phyloP scores from a whole-genome alignment of 2,888 invertebrate genomes.

The Microctonus hyperodae region DNA sequence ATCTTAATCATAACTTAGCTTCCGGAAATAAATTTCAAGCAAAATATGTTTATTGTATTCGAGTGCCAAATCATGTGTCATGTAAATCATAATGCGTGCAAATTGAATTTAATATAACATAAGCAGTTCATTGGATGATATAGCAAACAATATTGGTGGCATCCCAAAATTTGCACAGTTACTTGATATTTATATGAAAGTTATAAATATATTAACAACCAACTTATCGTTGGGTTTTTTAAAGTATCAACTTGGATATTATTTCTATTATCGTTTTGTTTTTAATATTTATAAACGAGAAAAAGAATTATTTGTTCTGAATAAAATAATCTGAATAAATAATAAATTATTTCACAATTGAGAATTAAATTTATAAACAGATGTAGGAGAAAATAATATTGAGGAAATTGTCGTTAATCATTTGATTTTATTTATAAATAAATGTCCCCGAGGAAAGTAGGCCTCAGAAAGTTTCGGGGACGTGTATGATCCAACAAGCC shows the following conservation, averaged over 20 bases:
- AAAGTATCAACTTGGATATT: background rate
- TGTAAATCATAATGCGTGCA: slow-evolving; percentile 6
- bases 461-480: slow-evolving; percentile 17
- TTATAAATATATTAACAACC: slow-evolving; percentile 29
- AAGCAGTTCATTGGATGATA: slow-evolving; percentile 14
- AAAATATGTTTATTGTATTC: slow-evolving; percentile 32
- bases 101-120: slow-evolving; percentile 17
- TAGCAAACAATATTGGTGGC: slow-evolving; percentile 28
- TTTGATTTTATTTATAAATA: slow-evolving; percentile 25
- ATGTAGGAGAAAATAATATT: background rate
- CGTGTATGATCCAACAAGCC: slow-evolving; percentile 20
- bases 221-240: slow-evolving; percentile 8
- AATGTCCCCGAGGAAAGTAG: slow-evolving; percentile 23
- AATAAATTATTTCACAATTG: too few species aligned
- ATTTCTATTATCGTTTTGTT: background rate
- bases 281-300: background rate
- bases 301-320: too few species aligned
- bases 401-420: background rate
- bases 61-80: slow-evolving; percentile 32
- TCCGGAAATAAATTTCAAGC: slow-evolving; percentile 36
- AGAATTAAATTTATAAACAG: too few species aligned
- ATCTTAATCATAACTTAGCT: slow-evolving; percentile 25
- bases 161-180: slow-evolving; percentile 18
- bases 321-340: too few species aligned
- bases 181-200: slow-evolving; percentile 27